Base-by-base conservation (phyloP, 2,797 vertebrate species). In the Sciurus vulgaris region DNA sequence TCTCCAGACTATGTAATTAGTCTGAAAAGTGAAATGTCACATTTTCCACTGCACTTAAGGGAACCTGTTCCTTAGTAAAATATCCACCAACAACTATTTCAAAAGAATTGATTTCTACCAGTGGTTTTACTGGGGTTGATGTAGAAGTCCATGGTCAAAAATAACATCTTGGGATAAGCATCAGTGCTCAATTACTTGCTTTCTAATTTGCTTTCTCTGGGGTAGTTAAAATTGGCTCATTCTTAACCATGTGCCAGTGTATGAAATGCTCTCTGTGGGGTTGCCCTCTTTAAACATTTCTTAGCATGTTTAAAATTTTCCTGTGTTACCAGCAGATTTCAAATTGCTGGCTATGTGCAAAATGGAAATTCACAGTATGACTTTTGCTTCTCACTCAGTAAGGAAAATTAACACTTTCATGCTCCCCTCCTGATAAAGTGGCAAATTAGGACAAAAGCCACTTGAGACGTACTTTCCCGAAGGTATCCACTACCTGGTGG, bases 281-380 rank as follows among this genome's bases (percentile, higher is more conserved):
- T 30, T 35, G 76, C 44, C 90, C 91, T 95, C 93, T 91, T 76
- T 86, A 86, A 93, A 94, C 77, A 77, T 28, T 78, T 85, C 84
- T 74, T 28, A 91, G 69, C 78, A 88, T 47, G 33, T 78, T 95
- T 35, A 89, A 90, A 83, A 56, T n/a, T 20, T 61, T 61, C 61
- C 63, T 35, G 51, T 95, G 78, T 90, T 65, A 56, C 89, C 76
- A 86, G 83, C 47, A 41, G 82, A 86, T 81, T 89, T 93, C 72
- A 72, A 47, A 87, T 47, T 63, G 47, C 63, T 2, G 2, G 83
- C 78, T 91, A 44, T 33, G 41, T 61, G 38, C 79, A 76, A 95
- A 91, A 93, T 74, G 86, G 83, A 93, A 97, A 95, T 84, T 92
- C 79, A 69, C 85, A 93, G 91, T 61, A 38, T 44, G 54, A 63